A percentile compares a stretch with the other conserved stretches of the same genome.
Conservation (phyloP, 2,113 vertebrate species). For the Climacteris rufus region DNA sequence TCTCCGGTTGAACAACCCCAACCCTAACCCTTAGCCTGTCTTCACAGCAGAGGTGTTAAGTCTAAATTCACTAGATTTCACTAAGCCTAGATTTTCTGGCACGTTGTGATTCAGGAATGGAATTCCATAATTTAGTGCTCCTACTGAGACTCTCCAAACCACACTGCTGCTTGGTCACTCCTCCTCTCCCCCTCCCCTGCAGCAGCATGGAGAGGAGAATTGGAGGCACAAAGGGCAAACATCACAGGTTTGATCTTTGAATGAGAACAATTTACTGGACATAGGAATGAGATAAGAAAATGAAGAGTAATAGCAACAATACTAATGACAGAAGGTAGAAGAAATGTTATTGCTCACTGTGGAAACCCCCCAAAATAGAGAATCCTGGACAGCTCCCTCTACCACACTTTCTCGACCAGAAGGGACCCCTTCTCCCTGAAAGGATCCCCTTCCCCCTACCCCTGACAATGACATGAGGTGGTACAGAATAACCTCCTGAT, state of each 20-base stretch:
- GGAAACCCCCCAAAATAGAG: neutral
- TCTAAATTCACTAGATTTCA: neutral
- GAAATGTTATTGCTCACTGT: neutral
- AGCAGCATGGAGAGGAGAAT: neutral
- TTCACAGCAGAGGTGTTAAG: neutral
- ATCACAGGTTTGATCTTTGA: neutral
- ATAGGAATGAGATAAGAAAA: neutral
- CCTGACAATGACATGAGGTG: neutral
- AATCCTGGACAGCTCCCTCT: neutral
- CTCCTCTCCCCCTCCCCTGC: neutral
- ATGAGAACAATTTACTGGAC: neutral
- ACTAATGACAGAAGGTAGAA: neutral
- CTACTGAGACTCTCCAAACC: neutral
- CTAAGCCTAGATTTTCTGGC: neutral
- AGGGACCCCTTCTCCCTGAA: neutral
- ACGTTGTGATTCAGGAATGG: neutral
- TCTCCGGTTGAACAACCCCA: neutral
- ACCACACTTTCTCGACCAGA: neutral
- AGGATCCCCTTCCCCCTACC: neutral
- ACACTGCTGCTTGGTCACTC: neutral
- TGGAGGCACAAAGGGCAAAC: neutral
- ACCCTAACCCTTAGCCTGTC: neutral
- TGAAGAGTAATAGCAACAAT: neutral
- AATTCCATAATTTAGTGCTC: neutral
- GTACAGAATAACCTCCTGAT: neutral